Evolutionary conservation across 2,113 vertebrate genomes (phyloP).

Genomic region (Collichthys lucidus): DNA sequence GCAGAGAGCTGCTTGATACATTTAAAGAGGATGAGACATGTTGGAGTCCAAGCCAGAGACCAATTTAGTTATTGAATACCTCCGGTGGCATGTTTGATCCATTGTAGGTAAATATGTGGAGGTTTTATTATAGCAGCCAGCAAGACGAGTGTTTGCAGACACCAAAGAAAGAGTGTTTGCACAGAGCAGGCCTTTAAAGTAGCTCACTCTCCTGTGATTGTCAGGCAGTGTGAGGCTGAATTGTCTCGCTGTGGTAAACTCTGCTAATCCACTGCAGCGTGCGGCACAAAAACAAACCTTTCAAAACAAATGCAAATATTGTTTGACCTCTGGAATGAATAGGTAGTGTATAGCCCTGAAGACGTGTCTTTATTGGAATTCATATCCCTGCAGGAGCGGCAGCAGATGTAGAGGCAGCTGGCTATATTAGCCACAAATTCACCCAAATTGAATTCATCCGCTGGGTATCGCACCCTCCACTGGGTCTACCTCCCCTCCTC

Average conservation of each 20-base stretch:
- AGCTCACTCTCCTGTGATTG: neutral
- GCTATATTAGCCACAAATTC: conserved; percentile 24
- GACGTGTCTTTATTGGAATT: conserved; percentile 9
- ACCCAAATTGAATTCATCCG: conserved; percentile 34
- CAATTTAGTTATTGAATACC: neutral
- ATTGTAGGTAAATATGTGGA: neutral
- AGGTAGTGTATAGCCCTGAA: neutral
- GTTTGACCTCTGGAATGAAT: conserved; percentile 29
- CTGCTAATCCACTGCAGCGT: neutral
- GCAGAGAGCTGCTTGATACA: neutral
- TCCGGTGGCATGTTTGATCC: neutral
- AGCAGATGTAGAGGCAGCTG: conserved; percentile 61
- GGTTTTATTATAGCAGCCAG: neutral
- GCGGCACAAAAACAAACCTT: neutral
- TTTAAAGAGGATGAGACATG: neutral
- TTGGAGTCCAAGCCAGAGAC: neutral
- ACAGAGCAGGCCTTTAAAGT: neutral
- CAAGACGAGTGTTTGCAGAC: conserved; percentile 17
- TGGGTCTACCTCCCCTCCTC: neutral
- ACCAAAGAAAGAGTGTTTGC: conserved; percentile 12
- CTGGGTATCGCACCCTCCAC: neutral
- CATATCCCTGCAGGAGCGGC: neutral
- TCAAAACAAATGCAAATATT: conserved; percentile 8
- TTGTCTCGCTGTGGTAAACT: neutral
- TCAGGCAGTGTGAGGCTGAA: neutral